Base-by-base conservation (phyloP, 2,888 invertebrate species). In the Kryphioiulus occultus region DNA sequence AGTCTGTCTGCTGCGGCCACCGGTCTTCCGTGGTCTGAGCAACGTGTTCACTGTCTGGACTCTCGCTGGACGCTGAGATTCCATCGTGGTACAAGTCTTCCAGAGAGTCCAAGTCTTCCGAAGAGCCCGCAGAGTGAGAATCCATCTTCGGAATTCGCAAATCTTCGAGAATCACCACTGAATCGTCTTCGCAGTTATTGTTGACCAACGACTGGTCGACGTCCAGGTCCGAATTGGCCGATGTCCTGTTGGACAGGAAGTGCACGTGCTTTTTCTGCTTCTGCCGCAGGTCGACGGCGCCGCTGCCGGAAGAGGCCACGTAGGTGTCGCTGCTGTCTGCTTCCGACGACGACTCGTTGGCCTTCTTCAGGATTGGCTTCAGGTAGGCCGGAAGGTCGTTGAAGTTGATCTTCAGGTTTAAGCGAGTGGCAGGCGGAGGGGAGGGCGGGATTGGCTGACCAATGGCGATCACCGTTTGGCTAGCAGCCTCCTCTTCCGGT, bases 351-450 rank as follows among this genome's bases (percentile, higher is more conserved):
- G 89, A 89, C 39, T 90, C 89, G 85, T 89, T 89, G 84, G 92
- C 92, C 91, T 94, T 94, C 91, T 94, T 94, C 90, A 94, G 91
- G 89, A 94, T 94, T 59, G 94, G 94, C 90, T 94, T 94, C 4
- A 87, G 82, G 85, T 84, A 84, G 4, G 85, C 85, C 19, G 87
- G 26, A 1, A 87, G 85, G 7, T 87, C 87, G 44, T n/a, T 87
- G 42, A 87, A 53, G 82, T 87, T 87, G 44, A 87, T 87, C 32
- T 87, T 87, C 15, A 87, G 53, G 47, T 85, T 85, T 19, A 87
- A 35, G 10, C 82, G 32, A 85, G 30, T 87, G 35, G 26, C 2
- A 15, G 30, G 5, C 26, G n/a, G 32, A 59, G 59, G 59, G 3
- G 59, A 22, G 22, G 59, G 59, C 22, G 59, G 59, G 22, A n/a